Evolutionary conservation across 2,797 vertebrate genomes (phyloP), one percentile per base, ranked within the genome.

Genomic region (Lepus townsendii): DNA sequence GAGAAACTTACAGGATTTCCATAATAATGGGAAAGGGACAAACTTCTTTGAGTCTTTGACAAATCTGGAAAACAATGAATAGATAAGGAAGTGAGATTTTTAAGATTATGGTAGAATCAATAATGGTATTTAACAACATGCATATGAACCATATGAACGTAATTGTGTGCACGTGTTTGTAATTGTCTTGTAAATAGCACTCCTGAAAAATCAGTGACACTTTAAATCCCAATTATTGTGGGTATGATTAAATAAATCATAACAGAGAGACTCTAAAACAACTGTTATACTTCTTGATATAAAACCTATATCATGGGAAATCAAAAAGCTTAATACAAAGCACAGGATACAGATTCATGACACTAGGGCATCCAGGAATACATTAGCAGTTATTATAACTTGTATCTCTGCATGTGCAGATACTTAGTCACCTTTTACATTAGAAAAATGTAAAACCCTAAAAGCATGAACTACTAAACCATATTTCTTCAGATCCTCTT

Each of bases 141-240:
- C 4, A 76, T 8, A 22, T 4, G 6, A 88, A 92, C 65, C 4
- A 76, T 8, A 22, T 4, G 6, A 88, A 92, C 60, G 13, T 42
- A 14, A 83, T 47, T 42, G 1, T 88, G 35, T 60, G 27, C 4
- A 17, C 52, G 3, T 22, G 7, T 38, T n/a, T 27, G 7, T 66
- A 69, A 68, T 38, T 83, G n/a, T 32, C 68, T 92, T 62, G 3
- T 89, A 84, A 78, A 89, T 12, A 86, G 22, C 96, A 95, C 83
- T 88, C 4, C 75, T 71, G 65, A 75, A 85, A 92, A 54, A 12
- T 30, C 52, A 42, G 60, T 71, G 47, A 27, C 12, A 88, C 78
- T 47, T 93, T 50, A 72, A 85, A 63, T 94, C 26, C 89, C 35
- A 42, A 0, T 76, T 69, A 68, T 19, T 68, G 32, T 35, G 26